These are phyloP conservation scores for Mesorhabditis sp. DNA, from an alignment of 2,888 invertebrate genomes.

Conservation along the genomic window DNA sequence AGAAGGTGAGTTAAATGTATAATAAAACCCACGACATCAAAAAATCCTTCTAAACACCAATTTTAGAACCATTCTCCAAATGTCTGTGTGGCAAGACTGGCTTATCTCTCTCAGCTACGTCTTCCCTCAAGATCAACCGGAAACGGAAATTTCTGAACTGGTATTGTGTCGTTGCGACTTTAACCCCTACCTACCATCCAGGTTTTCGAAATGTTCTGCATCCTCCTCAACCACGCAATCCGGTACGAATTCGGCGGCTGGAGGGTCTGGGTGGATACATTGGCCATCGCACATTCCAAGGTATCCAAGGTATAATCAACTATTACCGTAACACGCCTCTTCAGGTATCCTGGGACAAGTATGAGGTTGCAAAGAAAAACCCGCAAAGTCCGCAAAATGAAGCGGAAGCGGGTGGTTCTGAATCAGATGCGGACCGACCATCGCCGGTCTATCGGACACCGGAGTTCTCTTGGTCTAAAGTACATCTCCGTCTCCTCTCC, in stretches of 20 bases:
- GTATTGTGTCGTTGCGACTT: slow-evolving; percentile 59
- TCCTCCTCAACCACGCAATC: slow-evolving; percentile 96
- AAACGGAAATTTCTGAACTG: slow-evolving; percentile 84
- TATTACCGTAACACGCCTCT: slow-evolving; percentile 4
- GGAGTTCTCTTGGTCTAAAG: slow-evolving; percentile 96
- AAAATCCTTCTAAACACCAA: background rate
- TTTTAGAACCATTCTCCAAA: slow-evolving; percentile 81
- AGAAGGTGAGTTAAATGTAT: slow-evolving; percentile 60
- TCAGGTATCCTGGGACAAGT: background rate
- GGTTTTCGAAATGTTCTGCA: slow-evolving; percentile 87
- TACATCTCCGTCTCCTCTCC: slow-evolving; percentile 89
- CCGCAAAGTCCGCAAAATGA: background rate
- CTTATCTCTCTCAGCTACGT: slow-evolving; percentile 90
- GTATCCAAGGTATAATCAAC: slow-evolving; percentile 63
- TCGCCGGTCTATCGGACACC: slow-evolving; percentile 96
- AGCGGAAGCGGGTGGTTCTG: background rate
- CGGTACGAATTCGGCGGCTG: slow-evolving; percentile 99
- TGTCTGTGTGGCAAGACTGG: slow-evolving; percentile 99
- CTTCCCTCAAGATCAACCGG: slow-evolving; percentile 72
- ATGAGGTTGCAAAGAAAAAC: background rate
- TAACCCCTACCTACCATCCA: background rate
- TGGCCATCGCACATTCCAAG: slow-evolving; percentile 98
- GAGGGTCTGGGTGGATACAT: slow-evolving; percentile 98
- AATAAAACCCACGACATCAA: background rate
- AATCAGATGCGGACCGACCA: slow-evolving; percentile 64